Evolutionary conservation across 1,140 invertebrate genomes (phyloP).

Genomic region (Thaumetopoea pityocampa): DNA sequence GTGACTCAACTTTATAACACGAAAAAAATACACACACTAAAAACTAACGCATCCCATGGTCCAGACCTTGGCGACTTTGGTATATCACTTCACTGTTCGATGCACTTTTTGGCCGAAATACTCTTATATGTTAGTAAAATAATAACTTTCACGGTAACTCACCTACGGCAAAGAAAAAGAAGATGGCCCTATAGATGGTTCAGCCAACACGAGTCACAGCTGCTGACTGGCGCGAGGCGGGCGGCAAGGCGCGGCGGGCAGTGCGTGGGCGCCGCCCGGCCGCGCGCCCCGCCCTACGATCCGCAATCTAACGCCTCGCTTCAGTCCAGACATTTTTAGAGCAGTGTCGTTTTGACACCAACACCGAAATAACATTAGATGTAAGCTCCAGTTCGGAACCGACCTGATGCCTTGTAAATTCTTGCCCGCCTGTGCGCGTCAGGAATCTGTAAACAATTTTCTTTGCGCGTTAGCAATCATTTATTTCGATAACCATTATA

Average conservation of each 20-base stretch:
- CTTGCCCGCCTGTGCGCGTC: conserved; percentile 17
- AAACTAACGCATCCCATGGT: conserved; percentile 28
- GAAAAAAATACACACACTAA: conserved; percentile 16
- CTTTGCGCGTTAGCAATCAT: no score
- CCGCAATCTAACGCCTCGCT: conserved; percentile 17
- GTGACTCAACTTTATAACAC: background rate
- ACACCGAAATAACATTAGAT: conserved; percentile 67
- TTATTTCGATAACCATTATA: no score
- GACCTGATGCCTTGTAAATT: conserved; percentile 46
- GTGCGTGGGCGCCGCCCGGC: conserved; percentile 51
- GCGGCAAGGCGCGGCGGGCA: conserved; percentile 63
- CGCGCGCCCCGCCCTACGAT: conserved; percentile 22
- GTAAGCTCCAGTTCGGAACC: conserved; percentile 39
- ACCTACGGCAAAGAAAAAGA: conserved; percentile 69
- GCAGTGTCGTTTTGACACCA: conserved; percentile 71
- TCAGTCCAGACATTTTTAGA: conserved; percentile 65
- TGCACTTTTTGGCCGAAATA: conserved; percentile 35
- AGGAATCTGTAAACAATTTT: conserved; percentile 21
- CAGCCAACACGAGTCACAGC: conserved; percentile 73
- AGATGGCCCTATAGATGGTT: conserved; percentile 70
- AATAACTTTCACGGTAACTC: conserved; percentile 53
- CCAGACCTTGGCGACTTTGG: conserved; percentile 18
- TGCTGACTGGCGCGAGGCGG: conserved; percentile 70
- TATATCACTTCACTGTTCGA: conserved; percentile 58
- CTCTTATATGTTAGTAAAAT: conserved; percentile 42